Evolutionary conservation across 2,113 vertebrate genomes (phyloP).

Genomic region (Pipra filicauda): DNA sequence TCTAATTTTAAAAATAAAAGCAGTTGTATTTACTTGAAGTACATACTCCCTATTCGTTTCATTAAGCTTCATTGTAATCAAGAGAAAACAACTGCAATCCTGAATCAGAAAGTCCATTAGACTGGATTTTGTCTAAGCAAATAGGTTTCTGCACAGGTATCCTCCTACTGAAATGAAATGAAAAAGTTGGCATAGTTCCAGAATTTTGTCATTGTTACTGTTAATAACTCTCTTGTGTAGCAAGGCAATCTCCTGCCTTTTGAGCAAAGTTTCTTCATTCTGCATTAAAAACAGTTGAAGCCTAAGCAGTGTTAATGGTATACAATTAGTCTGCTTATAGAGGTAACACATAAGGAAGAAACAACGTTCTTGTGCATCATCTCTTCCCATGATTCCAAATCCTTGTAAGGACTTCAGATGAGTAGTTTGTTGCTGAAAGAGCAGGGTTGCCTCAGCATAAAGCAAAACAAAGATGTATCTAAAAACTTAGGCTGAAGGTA

Average conservation of each 20-base stretch:
- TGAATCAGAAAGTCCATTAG: not conserved
- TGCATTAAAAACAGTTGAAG: not conserved
- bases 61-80: not conserved
- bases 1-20: not conserved
- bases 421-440: not conserved
- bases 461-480: not conserved
- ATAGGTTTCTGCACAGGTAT: not conserved
- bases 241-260: not conserved
- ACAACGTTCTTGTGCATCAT: not conserved
- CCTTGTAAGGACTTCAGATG: not conserved
- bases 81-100: not conserved
- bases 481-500: not conserved
- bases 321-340: not conserved
- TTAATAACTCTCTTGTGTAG: not conserved
- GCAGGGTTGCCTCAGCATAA: not conserved
- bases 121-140: not conserved
- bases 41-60: not conserved
- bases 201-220: not conserved
- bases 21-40: not conserved
- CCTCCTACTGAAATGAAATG: not conserved
- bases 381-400: not conserved
- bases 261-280: not conserved
- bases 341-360: not conserved
- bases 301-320: not conserved
- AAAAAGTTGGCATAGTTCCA: not conserved